Evolutionary conservation across 2,888 invertebrate species (phyloP), one percentile per base, ranked within the genome.

Genomic region (Ditula angustiorana): DNA sequence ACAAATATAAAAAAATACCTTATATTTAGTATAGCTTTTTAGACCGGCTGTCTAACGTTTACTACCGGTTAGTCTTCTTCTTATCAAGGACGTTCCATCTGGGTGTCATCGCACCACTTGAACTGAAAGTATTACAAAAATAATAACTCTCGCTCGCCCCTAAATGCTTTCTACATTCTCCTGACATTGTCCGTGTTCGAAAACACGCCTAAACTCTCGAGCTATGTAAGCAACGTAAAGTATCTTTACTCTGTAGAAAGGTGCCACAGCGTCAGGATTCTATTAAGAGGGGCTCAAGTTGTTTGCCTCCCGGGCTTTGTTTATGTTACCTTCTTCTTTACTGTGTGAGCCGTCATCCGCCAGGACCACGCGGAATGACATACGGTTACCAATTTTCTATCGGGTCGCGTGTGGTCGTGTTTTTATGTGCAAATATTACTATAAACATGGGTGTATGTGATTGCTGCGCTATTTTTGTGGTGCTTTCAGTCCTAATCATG

Each of bases 261-360:
- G 82, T 82, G 80, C 72, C 75, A 77, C 73, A 72, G 76, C 77
- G 83, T 84, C 84, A 81, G 81, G 85, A 87, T 86, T 85, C 85
- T 87, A 86, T 87, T 87, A 86, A 83, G 83, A 82, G 80, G 79
- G 83, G 81, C 86, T 84, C 82, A 83, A 83, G 79, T 80, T 85
- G 85, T 86, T 85, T 86, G 83, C 79, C 79, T 74, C 73, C 64
- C 71, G 74, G 80, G 77, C 76, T 78, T 82, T 82, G 82, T 87
- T 86, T 87, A 83, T 83, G 85, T 82, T 78, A 86, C 81, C 80
- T 84, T 82, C 80, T 82, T 82, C 81, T 80, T 79, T 83, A 79
- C 79, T 82, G 82, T 81, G 76, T 77, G 80, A 79, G 77, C 76
- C 77, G 76, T 70, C 75, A 73, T 70, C 73, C 72, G 72, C 63